Conservation (phyloP, 2,113 vertebrate species). For the Oriolus oriolus region DNA sequence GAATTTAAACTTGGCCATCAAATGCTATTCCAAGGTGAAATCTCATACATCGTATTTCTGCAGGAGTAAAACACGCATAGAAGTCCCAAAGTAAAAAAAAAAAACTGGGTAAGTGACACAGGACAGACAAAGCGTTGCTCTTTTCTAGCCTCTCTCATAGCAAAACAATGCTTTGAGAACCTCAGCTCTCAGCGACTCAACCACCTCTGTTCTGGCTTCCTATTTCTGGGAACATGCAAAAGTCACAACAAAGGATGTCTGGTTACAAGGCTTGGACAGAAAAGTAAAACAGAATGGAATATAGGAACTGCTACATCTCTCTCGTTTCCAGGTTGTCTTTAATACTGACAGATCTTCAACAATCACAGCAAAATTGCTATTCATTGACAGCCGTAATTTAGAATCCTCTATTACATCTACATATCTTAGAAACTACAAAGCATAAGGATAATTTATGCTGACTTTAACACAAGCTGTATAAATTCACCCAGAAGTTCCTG, state of each 20-base stretch:
- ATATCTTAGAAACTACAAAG: constrained; percentile 34
- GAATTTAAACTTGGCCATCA: constrained; percentile 17
- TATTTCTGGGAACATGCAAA: constrained; percentile 37
- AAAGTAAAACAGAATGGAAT: constrained; percentile 45
- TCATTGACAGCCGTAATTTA: constrained; percentile 61
- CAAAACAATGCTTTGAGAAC: constrained; percentile 12
- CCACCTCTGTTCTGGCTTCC: constrained; percentile 22
- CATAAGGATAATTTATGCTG: constrained; percentile 65
- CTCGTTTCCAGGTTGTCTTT: constrained; percentile 63
- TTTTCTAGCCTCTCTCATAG: not conserved
- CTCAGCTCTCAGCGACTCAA: constrained; percentile 11
- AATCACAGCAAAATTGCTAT: constrained; percentile 44
- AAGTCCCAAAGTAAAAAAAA: not conserved
- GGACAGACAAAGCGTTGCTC: not conserved
- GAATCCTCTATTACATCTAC: constrained; percentile 46
- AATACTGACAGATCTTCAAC: constrained; percentile 54
- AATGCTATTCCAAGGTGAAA: constrained; percentile 24
- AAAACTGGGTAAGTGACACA: not conserved
- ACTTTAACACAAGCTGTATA: constrained; percentile 55
- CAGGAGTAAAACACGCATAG: not conserved
- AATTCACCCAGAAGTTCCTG: constrained; percentile 50
- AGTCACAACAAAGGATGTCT: constrained; percentile 63
- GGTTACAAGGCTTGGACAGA: constrained; percentile 46
- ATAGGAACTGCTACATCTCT: constrained; percentile 38
- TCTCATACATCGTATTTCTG: not conserved